These are phyloP conservation scores for Phallusia fumigata DNA, from an alignment of 23 tunicate genomes.

Conservation along the genomic window DNA sequence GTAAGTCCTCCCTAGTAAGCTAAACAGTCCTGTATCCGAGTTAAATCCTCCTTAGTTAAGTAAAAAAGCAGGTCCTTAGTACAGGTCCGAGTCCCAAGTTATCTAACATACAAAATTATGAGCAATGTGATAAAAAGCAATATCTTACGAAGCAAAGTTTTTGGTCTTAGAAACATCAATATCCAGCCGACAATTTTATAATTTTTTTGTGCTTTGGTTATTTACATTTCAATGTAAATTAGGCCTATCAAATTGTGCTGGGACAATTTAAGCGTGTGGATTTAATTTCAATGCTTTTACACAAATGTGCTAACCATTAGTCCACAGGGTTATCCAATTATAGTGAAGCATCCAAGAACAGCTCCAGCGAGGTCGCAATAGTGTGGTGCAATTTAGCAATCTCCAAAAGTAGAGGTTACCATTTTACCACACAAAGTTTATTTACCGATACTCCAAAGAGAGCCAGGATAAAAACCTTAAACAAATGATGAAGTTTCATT, in stretches of 20 bases:
- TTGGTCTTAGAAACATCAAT: too few species aligned
- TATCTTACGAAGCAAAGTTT: too few species aligned
- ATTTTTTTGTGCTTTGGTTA: too few species aligned
- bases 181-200: too few species aligned
- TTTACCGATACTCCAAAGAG: not conserved
- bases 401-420: too few species aligned
- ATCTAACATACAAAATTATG: not conserved
- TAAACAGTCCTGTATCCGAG: not conserved
- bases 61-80: not conserved
- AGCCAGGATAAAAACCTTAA: not conserved
- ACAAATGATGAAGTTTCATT: not conserved
- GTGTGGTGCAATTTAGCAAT: not conserved
- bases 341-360: not conserved
- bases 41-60: constrained; percentile 14
- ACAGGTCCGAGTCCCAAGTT: constrained; percentile 1
- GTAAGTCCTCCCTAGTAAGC: too few species aligned
- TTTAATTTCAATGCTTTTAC: too few species aligned
- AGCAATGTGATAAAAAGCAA: not conserved
- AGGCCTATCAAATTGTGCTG: too few species aligned
- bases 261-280: not conserved
- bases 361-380: not conserved
- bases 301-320: not conserved
- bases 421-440: not conserved
- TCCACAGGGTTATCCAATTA: not conserved
- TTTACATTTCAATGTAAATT: too few species aligned